Percentiles rank a stretch among this genome's conserved stretches.
These are phyloP conservation scores for Galeruca laticollis DNA, from an alignment of 2,888 invertebrate genomes.

Conservation along the genomic window DNA sequence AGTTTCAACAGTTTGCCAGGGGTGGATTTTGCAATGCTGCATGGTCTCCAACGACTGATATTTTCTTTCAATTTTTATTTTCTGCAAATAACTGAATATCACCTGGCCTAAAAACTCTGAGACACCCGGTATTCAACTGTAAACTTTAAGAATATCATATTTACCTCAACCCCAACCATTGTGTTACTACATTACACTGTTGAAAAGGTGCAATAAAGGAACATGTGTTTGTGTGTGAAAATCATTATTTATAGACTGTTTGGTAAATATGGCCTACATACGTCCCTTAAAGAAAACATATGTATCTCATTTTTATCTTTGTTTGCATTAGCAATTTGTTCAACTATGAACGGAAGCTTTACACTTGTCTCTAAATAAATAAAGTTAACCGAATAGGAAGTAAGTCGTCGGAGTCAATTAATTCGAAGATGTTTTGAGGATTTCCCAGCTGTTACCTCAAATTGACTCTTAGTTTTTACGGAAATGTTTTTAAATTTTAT, in stretches of 20 bases:
- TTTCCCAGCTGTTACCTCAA: constrained; percentile 9
- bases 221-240: neutral
- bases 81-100: no score
- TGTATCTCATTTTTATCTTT: constrained; percentile 20
- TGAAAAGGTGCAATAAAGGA: neutral
- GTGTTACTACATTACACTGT: neutral
- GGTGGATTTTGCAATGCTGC: no score
- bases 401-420: neutral
- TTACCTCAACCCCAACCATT: no score
- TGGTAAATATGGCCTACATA: constrained; percentile 22
- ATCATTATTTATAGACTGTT: constrained; percentile 6
- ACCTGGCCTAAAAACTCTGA: no score
- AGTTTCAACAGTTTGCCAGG: no score
- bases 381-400: neutral
- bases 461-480: neutral
- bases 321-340: constrained; percentile 18
- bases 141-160: no score
- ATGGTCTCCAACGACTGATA: no score
- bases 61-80: no score
- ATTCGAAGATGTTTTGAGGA: neutral
- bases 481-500: neutral
- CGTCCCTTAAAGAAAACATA: constrained; percentile 12
- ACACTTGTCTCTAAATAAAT: constrained; percentile 14
- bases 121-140: no score
- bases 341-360: constrained; percentile 1